These are phyloP conservation scores for Nasonia longicornis DNA, from an alignment of 1,140 invertebrate species.

Conservation along the genomic window DNA sequence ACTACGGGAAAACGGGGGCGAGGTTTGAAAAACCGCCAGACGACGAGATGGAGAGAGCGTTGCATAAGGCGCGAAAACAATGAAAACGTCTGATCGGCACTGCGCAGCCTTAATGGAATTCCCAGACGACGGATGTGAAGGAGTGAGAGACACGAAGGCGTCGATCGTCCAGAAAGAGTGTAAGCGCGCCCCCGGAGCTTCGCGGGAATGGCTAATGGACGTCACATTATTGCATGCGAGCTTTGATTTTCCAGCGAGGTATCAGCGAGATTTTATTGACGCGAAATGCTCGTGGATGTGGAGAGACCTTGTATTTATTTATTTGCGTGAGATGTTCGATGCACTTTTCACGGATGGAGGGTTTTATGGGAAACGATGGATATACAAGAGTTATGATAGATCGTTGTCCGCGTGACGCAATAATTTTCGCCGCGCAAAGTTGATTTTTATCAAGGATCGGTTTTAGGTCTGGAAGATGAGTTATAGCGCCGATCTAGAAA, in stretches of 20 bases:
- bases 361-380: too few relatives aligned
- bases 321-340: too few relatives aligned
- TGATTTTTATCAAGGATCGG: not conserved
- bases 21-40: slow-evolving; percentile 9
- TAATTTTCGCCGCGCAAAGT: not conserved
- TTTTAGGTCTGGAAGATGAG: not conserved
- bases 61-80: slow-evolving; percentile 7
- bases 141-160: not conserved
- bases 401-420: not conserved
- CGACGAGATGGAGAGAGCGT: not conserved
- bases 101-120: not conserved
- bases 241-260: too few relatives aligned
- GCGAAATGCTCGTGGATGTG: too few relatives aligned
- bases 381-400: not conserved
- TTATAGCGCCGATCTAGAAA: not conserved
- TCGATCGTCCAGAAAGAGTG: not conserved
- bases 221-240: not conserved
- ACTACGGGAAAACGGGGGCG: not conserved
- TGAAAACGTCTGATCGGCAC: not conserved
- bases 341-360: too few relatives aligned
- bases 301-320: too few relatives aligned
- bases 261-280: too few relatives aligned
- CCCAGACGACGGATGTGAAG: slow-evolving; percentile 1
- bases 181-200: not conserved
- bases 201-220: not conserved